These are phyloP conservation scores for Acanthornis magna DNA, from an alignment of 2,797 vertebrate genomes.

Conservation along the genomic window DNA sequence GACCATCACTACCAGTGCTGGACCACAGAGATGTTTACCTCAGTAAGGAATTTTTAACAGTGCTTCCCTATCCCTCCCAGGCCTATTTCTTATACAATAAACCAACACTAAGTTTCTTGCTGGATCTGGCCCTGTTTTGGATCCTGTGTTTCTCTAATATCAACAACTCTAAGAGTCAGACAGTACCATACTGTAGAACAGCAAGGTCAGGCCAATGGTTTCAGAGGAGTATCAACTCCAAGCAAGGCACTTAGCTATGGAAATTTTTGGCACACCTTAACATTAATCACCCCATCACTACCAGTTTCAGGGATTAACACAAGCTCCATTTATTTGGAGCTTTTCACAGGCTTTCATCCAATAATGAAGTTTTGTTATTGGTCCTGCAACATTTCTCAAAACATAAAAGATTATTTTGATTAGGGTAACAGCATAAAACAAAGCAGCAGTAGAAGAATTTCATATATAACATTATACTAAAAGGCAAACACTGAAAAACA, in stretches of 20 bases:
- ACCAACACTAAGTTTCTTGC: background rate
- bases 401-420: background rate
- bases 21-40: background rate
- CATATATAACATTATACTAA: background rate
- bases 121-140: background rate
- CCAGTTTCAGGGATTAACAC: background rate
- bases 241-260: background rate
- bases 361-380: background rate
- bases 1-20: background rate
- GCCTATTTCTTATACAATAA: background rate
- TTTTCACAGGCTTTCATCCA: background rate
- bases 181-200: background rate
- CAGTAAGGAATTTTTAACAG: background rate
- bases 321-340: background rate
- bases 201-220: background rate
- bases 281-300: background rate
- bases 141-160: background rate
- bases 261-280: background rate
- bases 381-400: background rate
- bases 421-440: background rate
- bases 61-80: background rate
- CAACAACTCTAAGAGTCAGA: background rate
- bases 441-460: slow-evolving; percentile 1
- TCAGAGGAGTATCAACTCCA: background rate
- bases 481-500: slow-evolving; percentile 1